These are phyloP conservation scores for Bothrops jararaca DNA, from an alignment of 2,113 vertebrate species.

Conservation along the genomic window DNA sequence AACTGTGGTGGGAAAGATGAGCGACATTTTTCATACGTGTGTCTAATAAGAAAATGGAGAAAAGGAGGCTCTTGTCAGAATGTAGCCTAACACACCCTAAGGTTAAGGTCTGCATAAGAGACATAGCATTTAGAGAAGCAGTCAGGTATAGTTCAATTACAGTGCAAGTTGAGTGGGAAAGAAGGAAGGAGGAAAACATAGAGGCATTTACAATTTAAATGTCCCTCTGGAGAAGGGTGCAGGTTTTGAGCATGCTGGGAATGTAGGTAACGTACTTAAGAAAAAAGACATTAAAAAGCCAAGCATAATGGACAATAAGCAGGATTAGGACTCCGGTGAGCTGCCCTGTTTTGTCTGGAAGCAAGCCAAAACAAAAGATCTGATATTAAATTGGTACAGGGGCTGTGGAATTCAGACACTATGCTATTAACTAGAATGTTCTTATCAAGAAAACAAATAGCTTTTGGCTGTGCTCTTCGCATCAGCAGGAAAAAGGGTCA, in stretches of 20 bases:
- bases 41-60: not conserved
- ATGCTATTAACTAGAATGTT: not conserved
- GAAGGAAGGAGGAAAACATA: not conserved
- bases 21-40: not conserved
- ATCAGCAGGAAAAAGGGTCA: not conserved
- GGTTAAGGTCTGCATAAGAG: too few relatives aligned
- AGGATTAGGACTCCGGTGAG: not conserved
- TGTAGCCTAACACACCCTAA: not conserved
- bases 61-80: not conserved
- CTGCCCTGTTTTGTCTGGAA: not conserved
- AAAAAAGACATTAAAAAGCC: fast-evolving
- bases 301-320: not conserved
- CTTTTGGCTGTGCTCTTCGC: not conserved
- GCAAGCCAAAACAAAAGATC: not conserved
- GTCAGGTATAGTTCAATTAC: not conserved
- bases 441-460: not conserved
- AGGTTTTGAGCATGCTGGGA: not conserved
- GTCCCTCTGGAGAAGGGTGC: not conserved
- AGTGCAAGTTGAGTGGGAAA: not conserved
- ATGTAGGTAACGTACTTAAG: not conserved
- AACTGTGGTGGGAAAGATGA: not conserved
- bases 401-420: not conserved
- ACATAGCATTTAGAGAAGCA: not conserved
- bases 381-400: not conserved
- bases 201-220: not conserved